phyloP scores from a whole-genome alignment of 1,140 invertebrate species.

The Drosophila neocordata region DNA sequence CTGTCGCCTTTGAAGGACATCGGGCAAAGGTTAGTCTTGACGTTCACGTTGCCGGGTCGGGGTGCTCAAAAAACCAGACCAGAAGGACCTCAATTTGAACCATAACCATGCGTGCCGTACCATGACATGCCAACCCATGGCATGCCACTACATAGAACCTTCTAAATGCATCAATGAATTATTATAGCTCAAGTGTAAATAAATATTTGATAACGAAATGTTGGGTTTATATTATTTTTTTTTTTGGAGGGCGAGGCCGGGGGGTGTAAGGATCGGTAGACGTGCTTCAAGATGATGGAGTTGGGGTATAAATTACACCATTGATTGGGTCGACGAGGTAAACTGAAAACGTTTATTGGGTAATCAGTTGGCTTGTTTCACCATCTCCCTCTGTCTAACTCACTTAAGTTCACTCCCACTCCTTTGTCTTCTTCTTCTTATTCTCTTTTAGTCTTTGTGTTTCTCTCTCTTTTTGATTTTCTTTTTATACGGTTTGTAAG shows the following conservation, averaged over 20 bases:
- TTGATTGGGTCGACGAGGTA: slow-evolving; percentile 57
- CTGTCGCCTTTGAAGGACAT: slow-evolving; percentile 77
- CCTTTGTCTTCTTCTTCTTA: background rate
- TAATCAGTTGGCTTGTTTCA: slow-evolving; percentile 42
- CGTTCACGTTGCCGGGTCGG: slow-evolving; percentile 79
- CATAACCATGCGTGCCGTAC: slow-evolving; percentile 59
- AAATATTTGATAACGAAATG: slow-evolving; percentile 73
- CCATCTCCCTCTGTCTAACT: background rate
- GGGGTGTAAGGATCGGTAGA: background rate
- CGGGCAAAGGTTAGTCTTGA: slow-evolving; percentile 78
- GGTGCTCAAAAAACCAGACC: slow-evolving; percentile 51
- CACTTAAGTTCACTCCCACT: slow-evolving; percentile 20
- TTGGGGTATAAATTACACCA: slow-evolving; percentile 68
- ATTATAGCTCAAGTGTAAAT: slow-evolving; percentile 79
- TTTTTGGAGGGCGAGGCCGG: slow-evolving; percentile 12
- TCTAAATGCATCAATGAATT: slow-evolving; percentile 74
- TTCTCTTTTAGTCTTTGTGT: slow-evolving; percentile 4
- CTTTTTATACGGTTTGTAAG: slow-evolving; percentile 39
- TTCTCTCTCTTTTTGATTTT: slow-evolving; percentile 22
- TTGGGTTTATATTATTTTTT: slow-evolving; percentile 12
- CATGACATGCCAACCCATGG: slow-evolving; percentile 44
- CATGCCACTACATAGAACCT: background rate
- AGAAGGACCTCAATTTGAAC: slow-evolving; percentile 11
- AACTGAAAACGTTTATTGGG: slow-evolving; percentile 54
- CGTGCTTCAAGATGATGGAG: background rate